phyloP scores from a whole-genome alignment of 2,797 vertebrate species.

The Trematomus bernacchii region DNA sequence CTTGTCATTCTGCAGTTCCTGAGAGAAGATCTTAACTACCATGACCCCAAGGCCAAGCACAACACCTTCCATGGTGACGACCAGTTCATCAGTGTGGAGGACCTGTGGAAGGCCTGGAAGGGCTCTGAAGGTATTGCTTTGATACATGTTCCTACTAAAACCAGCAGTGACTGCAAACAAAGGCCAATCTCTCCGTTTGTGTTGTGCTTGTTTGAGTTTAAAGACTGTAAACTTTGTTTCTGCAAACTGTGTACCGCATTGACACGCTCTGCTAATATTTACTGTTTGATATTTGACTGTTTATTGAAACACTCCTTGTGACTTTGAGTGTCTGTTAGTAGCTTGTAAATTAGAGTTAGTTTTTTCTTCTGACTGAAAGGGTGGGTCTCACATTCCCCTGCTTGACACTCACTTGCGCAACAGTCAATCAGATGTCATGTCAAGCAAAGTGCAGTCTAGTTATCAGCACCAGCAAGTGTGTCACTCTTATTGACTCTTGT shows the following conservation, averaged over 20 bases:
- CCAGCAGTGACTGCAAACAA: conserved; percentile 8
- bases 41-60: conserved; percentile 97
- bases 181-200: neutral
- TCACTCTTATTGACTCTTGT: conserved; percentile 66
- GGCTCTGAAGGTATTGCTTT: conserved; percentile 90
- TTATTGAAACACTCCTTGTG: neutral
- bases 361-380: conserved; percentile 3
- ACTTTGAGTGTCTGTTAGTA: neutral
- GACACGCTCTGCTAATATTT: neutral
- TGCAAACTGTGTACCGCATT: neutral
- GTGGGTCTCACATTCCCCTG: neutral
- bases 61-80: conserved; percentile 98
- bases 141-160: neutral
- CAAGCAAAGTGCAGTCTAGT: conserved; percentile 49
- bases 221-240: conserved; percentile 6
- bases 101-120: conserved; percentile 98
- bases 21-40: conserved; percentile 97
- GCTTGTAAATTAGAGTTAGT: neutral
- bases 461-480: conserved; percentile 49
- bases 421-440: conserved; percentile 40
- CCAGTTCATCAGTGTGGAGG: conserved; percentile 98
- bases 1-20: conserved; percentile 88
- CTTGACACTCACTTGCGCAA: conserved; percentile 27
- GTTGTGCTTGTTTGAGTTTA: conserved; percentile 1
- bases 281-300: conserved; percentile 8